Conservation (phyloP, 1,140 invertebrate genomes). For the Sinonovacula constricta region DNA sequence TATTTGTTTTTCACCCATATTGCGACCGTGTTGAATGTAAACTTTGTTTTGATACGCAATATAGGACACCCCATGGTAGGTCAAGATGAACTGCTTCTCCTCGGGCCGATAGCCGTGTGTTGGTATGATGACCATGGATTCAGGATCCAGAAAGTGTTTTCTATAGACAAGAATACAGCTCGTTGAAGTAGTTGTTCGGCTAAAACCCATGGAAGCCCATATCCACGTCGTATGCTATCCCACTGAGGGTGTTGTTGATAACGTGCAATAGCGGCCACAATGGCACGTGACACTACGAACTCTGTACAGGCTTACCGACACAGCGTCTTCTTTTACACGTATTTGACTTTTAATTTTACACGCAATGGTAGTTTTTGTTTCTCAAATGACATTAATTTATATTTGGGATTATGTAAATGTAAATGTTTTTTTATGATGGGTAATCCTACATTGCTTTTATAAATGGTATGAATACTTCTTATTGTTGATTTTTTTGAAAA, state of each 20-base stretch:
- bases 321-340: no score
- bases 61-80: constrained; percentile 41
- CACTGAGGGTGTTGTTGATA: constrained; percentile 5
- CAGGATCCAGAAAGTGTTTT: constrained; percentile 9
- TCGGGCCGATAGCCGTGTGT: constrained; percentile 36
- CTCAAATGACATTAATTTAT: no score
- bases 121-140: constrained; percentile 42
- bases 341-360: no score
- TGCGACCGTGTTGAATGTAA: constrained; percentile 50
- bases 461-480: no score
- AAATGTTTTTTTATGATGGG: no score
- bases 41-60: not conserved
- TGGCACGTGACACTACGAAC: no score
- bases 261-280: constrained; percentile 7
- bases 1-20: constrained; percentile 30
- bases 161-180: constrained; percentile 39
- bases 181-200: constrained; percentile 2
- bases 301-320: no score
- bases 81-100: constrained; percentile 23
- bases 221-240: constrained; percentile 8
- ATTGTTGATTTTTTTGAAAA: no score
- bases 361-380: no score
- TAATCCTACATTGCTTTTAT: no score
- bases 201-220: not conserved
- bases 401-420: no score